Conservation (phyloP, 2,888 invertebrate genomes). For the Frankliniella fusca region DNA sequence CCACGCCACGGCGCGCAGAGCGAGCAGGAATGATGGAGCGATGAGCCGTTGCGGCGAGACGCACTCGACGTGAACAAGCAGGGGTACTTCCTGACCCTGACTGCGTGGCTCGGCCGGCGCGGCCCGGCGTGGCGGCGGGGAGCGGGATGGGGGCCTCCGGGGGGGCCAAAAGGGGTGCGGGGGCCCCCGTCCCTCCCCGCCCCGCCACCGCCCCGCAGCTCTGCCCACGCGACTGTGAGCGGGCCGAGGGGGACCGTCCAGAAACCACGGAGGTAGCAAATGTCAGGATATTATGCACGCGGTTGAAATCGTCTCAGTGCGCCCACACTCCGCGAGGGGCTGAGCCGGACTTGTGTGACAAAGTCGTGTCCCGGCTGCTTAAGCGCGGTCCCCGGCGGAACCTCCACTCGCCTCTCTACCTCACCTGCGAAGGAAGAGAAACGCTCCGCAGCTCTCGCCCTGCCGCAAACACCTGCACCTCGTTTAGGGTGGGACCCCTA, state of each 20-base stretch:
- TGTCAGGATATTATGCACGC: background rate
- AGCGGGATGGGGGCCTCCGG: background rate
- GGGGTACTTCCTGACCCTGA: slow-evolving; percentile 11
- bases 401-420: background rate
- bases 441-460: background rate
- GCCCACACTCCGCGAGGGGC: too few relatives aligned
- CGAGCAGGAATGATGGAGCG: background rate
- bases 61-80: background rate
- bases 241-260: background rate
- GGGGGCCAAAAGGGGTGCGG: background rate
- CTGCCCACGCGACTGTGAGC: background rate
- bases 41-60: background rate
- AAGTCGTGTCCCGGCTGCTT: background rate
- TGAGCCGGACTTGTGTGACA: background rate
- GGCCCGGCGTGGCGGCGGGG: background rate
- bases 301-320: background rate
- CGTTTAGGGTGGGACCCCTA: background rate
- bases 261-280: background rate
- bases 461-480: background rate
- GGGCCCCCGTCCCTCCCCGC: too few relatives aligned
- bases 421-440: background rate
- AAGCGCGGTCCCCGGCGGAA: background rate
- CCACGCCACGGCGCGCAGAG: background rate
- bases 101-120: background rate
- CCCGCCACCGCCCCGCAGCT: background rate